Conservation (phyloP, 1,140 invertebrate species). For the Micrasema longulum region DNA sequence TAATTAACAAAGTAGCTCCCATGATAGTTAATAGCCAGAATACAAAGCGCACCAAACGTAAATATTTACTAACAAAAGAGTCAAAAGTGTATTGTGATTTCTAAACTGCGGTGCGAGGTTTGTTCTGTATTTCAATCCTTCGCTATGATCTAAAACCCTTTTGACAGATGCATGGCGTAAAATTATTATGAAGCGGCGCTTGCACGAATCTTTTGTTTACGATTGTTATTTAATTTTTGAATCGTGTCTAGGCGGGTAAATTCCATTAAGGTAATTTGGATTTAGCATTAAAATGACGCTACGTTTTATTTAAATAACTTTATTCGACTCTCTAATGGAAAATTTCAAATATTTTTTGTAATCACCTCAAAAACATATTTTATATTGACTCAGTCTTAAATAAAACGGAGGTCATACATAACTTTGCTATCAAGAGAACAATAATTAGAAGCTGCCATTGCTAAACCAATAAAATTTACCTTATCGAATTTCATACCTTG, state of each 20-base stretch:
- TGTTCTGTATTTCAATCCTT: conserved; percentile 5
- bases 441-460: too few relatives aligned
- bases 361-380: too few relatives aligned
- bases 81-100: neutral
- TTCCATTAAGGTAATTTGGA: neutral
- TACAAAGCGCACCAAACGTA: neutral
- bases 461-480: too few relatives aligned
- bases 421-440: too few relatives aligned
- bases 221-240: conserved; percentile 18
- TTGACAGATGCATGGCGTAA: conserved; percentile 39
- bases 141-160: conserved; percentile 28
- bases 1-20: conserved; percentile 38
- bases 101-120: neutral
- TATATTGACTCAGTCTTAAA: too few relatives aligned
- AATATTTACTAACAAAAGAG: neutral
- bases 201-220: conserved; percentile 34
- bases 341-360: too few relatives aligned
- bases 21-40: conserved; percentile 1
- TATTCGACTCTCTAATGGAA: too few relatives aligned
- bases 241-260: conserved; percentile 28
- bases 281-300: neutral
- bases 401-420: too few relatives aligned
- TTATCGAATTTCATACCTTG: too few relatives aligned
- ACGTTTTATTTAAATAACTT: too few relatives aligned
- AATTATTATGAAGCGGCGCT: conserved; percentile 26